A percentile compares a stretch with the other conserved stretches of the same genome.
Conservation (phyloP, 2,113 vertebrate species). For the Chloropsis hardwickii region DNA sequence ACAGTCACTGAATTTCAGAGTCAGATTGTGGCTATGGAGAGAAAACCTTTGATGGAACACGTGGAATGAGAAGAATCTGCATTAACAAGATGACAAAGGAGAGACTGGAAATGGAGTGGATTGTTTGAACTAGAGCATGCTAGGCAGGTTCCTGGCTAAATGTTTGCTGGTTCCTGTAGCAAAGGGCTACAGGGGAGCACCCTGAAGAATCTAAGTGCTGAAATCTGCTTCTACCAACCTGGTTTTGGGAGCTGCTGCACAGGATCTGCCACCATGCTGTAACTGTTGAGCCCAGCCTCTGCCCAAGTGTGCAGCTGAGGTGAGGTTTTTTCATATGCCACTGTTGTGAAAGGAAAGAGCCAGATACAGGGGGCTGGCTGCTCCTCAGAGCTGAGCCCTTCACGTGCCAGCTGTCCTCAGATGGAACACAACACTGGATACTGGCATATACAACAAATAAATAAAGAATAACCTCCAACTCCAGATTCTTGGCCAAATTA, state of each 20-base stretch:
- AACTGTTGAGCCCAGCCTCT: not conserved
- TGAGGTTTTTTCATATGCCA: not conserved
- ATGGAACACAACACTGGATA: rapidly evolving
- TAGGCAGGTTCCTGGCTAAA: not conserved
- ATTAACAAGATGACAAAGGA: not conserved
- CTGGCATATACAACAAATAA: not conserved
- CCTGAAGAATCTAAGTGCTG: not conserved
- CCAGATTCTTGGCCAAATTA: not conserved
- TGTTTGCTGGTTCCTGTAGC: not conserved
- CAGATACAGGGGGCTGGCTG: rapidly evolving
- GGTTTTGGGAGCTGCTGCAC: not conserved
- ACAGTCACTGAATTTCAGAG: not conserved
- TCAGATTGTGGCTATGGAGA: not conserved
- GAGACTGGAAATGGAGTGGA: not conserved
- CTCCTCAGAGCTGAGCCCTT: not conserved
- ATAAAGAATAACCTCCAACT: not conserved
- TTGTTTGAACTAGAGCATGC: not conserved
- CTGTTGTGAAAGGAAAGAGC: not conserved
- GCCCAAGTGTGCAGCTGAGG: not conserved
- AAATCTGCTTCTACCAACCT: not conserved
- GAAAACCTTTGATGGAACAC: not conserved
- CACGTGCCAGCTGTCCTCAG: not conserved
- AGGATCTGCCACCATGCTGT: not conserved
- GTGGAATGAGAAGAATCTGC: not conserved
- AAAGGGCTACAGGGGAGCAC: not conserved